Base-by-base conservation (phyloP, 1,140 invertebrate species). In the Trachymyrmex septentrionalis region DNA sequence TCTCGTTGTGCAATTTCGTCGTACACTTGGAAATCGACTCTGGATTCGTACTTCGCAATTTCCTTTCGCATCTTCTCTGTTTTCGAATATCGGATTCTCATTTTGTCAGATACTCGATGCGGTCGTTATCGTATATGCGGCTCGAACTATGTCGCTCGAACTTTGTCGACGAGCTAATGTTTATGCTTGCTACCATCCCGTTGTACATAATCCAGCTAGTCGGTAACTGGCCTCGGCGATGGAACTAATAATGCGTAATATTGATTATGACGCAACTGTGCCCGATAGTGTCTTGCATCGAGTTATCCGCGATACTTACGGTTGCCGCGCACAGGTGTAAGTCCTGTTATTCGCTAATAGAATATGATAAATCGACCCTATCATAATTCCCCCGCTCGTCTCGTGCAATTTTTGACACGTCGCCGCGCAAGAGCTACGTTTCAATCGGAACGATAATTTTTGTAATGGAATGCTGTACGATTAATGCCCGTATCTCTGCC, bases 221-320 rank as follows among this genome's bases (percentile, higher is more conserved):
- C 21, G 21, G 12, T 75, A 73, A 61, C 55, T 61, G 55, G 38
- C 38, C 10, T 34, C 53, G 50, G 27, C 80, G 57, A 75, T 75
- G 55, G n/a, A 50, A 73, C 55, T 75, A 84, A 84, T 75, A 84
- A 84, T 24, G 24, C 80, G 80, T 84, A 84, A 61, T 84, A 84
- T 75, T 73, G 80, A 75, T 84, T 84, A 75, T 84, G 80, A 84
- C 69, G 80, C 48, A 84, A 84, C 69, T 75, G 80, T 48, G 67
- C 69, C 69, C n/a, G 69, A 73, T 73, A 82, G 78, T 53, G 67
- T 82, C 38, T 61, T 48, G 55, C 67, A 19, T 59, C 67, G 16
- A 61, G 78, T 27, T 38, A 55, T 30, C n/a, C 19, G 67, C 53
- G 66, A 59, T 71, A 48, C 10, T 10, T 50, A 10, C 24, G 19